phyloP scores from a whole-genome alignment of 37 sponge, comb jelly and placozoan genomes.

The Agelas oroides region DNA sequence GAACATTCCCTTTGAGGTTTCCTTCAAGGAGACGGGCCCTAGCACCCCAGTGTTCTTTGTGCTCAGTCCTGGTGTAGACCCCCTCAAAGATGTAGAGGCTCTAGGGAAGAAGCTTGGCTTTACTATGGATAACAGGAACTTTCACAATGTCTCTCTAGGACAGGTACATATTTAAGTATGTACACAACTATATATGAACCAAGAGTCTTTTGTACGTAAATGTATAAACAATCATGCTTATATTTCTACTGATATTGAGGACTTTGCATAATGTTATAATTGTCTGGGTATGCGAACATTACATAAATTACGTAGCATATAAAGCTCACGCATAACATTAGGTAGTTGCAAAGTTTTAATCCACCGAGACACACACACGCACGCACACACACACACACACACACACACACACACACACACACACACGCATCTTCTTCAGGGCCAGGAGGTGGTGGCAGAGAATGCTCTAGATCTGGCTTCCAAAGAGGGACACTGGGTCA shows the following conservation, averaged over 20 bases:
- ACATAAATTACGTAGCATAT: too few relatives aligned
- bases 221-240: too few relatives aligned
- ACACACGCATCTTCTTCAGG: too few relatives aligned
- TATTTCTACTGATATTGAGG: too few relatives aligned
- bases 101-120: constrained; percentile 96
- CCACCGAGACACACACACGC: too few relatives aligned
- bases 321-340: too few relatives aligned
- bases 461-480: constrained; percentile 91
- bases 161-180: constrained; percentile 44
- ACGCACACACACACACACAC: too few relatives aligned
- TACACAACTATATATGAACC: too few relatives aligned
- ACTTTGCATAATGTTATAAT: too few relatives aligned
- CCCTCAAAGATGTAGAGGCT: constrained; percentile 96
- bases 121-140: constrained; percentile 82
- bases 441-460: constrained; percentile 98
- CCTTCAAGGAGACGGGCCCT: constrained; percentile 95
- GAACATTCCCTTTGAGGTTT: constrained; percentile 88
- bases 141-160: constrained; percentile 97
- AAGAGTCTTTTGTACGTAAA: neutral
- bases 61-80: constrained; percentile 98
- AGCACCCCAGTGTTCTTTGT: constrained; percentile 98
- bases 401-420: too few relatives aligned
- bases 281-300: too few relatives aligned
- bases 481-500: constrained; percentile 97
- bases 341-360: too few relatives aligned